Evolutionary conservation across 2,113 vertebrate genomes (phyloP).

Genomic region (Chrysemys picta): DNA sequence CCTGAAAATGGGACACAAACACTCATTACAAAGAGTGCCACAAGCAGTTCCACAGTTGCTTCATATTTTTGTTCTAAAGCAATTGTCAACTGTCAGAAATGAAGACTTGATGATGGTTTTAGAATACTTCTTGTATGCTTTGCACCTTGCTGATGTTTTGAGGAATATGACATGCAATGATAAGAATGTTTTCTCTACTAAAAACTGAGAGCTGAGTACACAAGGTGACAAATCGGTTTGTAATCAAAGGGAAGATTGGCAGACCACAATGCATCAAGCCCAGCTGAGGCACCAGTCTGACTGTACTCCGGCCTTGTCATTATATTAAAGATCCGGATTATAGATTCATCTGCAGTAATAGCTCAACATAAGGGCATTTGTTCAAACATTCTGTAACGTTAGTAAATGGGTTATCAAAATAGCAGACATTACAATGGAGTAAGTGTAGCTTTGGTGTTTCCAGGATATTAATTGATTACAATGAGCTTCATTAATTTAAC

Average conservation of each 20-base stretch:
- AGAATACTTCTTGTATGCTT: background rate
- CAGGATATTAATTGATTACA: background rate
- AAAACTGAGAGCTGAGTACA: background rate
- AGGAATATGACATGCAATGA: background rate
- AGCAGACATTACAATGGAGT: background rate
- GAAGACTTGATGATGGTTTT: rapidly evolving
- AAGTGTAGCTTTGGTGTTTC: background rate
- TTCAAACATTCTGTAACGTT: conserved; percentile 24
- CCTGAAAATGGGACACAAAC: background rate
- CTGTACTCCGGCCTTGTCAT: conserved; percentile 14
- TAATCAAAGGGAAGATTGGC: conserved; percentile 8
- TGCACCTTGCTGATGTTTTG: background rate
- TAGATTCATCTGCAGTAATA: conserved; percentile 35
- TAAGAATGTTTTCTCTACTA: background rate
- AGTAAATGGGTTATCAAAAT: conserved; percentile 16
- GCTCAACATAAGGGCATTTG: conserved; percentile 46
- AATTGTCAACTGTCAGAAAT: rapidly evolving
- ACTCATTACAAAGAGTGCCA: background rate
- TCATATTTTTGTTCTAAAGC: background rate
- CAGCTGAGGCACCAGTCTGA: conserved; percentile 37
- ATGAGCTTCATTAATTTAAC: rapidly evolving
- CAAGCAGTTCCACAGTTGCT: background rate
- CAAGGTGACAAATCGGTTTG: conserved; percentile 26
- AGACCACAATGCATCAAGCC: background rate
- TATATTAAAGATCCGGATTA: conserved; percentile 49